Evolutionary conservation across 2,888 invertebrate genomes (phyloP).

Genomic region (Lasioglossum zephyrum): DNA sequence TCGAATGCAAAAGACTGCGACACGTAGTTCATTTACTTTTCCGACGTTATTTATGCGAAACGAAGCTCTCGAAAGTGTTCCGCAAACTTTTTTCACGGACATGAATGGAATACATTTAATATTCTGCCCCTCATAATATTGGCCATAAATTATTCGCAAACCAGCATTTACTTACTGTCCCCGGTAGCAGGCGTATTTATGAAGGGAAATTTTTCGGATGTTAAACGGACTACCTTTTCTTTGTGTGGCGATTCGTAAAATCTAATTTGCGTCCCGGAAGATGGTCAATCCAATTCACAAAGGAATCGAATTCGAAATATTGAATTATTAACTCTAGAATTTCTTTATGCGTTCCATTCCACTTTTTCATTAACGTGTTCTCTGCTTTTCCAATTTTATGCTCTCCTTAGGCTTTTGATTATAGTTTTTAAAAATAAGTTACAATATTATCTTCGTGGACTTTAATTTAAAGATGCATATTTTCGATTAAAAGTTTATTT

Average conservation of each 20-base stretch:
- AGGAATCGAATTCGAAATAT: not conserved
- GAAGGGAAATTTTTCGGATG: not conserved
- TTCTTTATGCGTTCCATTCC: not conserved
- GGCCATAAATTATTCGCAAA: conserved; percentile 7
- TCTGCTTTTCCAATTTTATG: not conserved
- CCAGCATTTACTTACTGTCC: not conserved
- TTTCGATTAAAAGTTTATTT: too few species aligned
- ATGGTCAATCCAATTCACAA: not conserved
- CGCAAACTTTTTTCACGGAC: not conserved
- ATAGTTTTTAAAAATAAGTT: not conserved
- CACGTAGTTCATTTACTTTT: conserved; percentile 22
- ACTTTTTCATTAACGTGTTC: not conserved
- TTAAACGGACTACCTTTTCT: not conserved
- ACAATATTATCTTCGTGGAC: too few species aligned
- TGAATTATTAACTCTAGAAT: not conserved
- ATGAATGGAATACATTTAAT: conserved; percentile 6
- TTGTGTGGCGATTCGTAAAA: not conserved
- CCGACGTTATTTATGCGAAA: conserved; percentile 19
- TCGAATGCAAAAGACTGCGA: conserved; percentile 16
- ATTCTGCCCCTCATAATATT: not conserved
- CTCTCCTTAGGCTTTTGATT: not conserved
- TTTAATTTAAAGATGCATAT: too few species aligned
- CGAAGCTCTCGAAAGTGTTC: conserved; percentile 1
- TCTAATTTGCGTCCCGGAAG: not conserved
- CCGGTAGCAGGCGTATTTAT: not conserved